Evolutionary conservation across 1,140 invertebrate species (phyloP), one percentile per base, ranked within the genome.

Genomic region (Nylanderia fulva): DNA sequence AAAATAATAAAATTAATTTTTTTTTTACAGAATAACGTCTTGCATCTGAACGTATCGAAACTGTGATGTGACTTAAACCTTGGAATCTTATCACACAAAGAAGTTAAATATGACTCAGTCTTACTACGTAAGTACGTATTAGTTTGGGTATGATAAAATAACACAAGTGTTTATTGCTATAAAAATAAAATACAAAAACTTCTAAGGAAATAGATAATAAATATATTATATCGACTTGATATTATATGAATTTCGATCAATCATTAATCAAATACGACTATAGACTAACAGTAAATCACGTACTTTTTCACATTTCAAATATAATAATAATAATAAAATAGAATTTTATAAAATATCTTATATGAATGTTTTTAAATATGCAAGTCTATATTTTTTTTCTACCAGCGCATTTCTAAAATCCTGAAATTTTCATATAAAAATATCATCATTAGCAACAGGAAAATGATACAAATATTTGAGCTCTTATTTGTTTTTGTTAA

Each of bases 401-500:
- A 33, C 6, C 21, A 8, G n/a, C n/a, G 29, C 45, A 18, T 24
- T 33, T 24, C 48, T 75, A 15, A 36, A 58, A 74, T 74, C 1
- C 24, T n/a, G 21, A 36, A 56, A 60, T 29, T 39, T 74, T 60
- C 6, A 39, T 74, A 27, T 29, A 75, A 58, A 58, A 75, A 42
- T 29, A 7, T 21, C 21, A 27, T 75, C 36, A n/a, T 15, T 36
- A 15, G 6, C n/a, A 72, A 56, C 33, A 60, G 21, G 21, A 60
- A 74, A 58, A 58, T 60, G 33, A 74, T 58, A 74, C 13, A 7
- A 48, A 48, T 48, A 48, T 48, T 48, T 48, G 4, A 21, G 1
- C 21, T 60, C 33, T 9, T 75, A 75, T 75, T 52, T 39, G 36
- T 15, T 61, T 15, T 39, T 21, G 11, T 75, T 58, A 75, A 39